These are phyloP conservation scores for Xylocopa sonorina DNA, from an alignment of 1,140 invertebrate species.

Conservation along the genomic window DNA sequence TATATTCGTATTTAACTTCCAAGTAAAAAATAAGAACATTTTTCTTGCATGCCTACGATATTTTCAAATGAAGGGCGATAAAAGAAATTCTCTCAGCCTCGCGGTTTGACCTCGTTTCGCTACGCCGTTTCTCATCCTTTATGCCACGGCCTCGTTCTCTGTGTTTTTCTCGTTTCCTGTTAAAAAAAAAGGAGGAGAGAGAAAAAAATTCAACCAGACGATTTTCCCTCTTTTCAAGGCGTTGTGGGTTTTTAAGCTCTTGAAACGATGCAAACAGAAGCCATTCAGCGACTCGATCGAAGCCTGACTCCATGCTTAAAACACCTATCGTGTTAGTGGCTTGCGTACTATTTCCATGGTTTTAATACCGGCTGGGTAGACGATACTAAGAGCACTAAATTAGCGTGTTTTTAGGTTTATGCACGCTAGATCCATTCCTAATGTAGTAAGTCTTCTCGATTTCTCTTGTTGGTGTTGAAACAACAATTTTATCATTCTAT, in stretches of 20 bases:
- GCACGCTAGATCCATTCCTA: no score
- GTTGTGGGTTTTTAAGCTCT: conserved; percentile 16
- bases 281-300: conserved; percentile 30
- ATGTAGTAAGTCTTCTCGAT: no score
- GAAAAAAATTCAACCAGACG: conserved; percentile 1
- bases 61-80: conserved; percentile 53
- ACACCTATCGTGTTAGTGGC: conserved; percentile 9
- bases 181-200: conserved; percentile 16
- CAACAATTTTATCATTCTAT: no score
- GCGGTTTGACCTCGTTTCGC: conserved; percentile 55
- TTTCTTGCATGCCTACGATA: no score
- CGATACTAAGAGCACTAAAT: conserved; percentile 19
- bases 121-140: conserved; percentile 48
- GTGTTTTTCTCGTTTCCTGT: conserved; percentile 53
- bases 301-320: conserved; percentile 2
- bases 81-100: conserved; percentile 56
- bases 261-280: conserved; percentile 34
- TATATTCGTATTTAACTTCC: no score
- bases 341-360: not conserved
- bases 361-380: not conserved
- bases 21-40: not conserved
- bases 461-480: no score
- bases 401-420: not conserved
- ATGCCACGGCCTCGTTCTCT: conserved; percentile 53
- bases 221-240: conserved; percentile 34